Percentiles rank a stretch among this genome's conserved stretches.
Conservation (phyloP, 2,113 vertebrate genomes). For the Emydura subglobosa region DNA sequence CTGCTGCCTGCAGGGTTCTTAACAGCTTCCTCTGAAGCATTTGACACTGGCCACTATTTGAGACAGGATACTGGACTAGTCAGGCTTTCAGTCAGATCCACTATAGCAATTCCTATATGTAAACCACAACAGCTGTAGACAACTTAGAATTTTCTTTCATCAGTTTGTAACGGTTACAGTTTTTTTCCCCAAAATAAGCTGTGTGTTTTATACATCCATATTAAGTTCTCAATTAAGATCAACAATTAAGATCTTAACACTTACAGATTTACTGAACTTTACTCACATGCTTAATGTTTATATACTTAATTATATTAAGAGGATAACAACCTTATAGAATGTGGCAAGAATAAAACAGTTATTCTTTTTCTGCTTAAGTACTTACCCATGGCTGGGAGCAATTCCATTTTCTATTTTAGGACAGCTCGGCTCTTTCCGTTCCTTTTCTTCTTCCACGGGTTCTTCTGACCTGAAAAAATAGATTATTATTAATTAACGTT, state of each 20-base stretch:
- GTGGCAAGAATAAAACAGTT: background rate
- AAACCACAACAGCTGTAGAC: background rate
- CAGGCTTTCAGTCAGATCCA: background rate
- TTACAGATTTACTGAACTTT: background rate
- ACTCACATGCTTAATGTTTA: background rate
- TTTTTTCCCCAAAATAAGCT: background rate
- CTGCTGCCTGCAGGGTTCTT: background rate
- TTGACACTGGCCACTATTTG: background rate
- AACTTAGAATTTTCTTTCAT: background rate
- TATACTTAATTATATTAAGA: background rate
- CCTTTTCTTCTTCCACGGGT: conserved; percentile 78
- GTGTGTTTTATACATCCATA: background rate
- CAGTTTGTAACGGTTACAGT: background rate
- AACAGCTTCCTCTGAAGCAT: background rate
- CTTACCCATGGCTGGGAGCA: conserved; percentile 91
- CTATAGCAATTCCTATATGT: background rate
- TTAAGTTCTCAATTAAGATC: background rate
- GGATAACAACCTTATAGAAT: background rate
- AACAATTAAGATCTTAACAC: background rate
- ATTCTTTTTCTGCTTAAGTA: background rate
- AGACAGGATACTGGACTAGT: background rate
- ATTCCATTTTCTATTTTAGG: conserved; percentile 89
- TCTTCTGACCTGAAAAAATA: conserved; percentile 72
- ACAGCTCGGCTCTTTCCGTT: conserved; percentile 78
- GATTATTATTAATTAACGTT: conserved; percentile 23